Evolutionary conservation across 2,888 invertebrate species (phyloP), one percentile per base, ranked within the genome.

Genomic region (Drymonia ruficornis): DNA sequence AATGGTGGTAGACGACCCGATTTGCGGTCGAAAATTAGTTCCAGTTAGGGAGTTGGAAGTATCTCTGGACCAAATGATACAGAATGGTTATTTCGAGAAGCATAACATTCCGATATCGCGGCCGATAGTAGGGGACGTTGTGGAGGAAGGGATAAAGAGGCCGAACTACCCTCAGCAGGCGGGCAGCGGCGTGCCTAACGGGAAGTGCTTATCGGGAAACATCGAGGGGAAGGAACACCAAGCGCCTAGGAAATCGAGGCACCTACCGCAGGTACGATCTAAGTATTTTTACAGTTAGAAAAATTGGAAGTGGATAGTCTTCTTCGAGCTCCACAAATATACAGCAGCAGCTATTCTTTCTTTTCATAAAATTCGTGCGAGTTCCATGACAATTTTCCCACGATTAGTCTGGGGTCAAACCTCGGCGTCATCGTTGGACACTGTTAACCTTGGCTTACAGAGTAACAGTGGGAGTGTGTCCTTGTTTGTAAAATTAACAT

Each of bases 61-160:
- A 0, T 93, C 93, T 0, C 73, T 93, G 38, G 92, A 91, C 62
- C 93, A 93, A 59, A 93, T 93, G 87, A 92, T 91, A 62, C 91
- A 93, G 55, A 93, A 92, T 50, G 92, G 91, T 13, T 92, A 92
- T 71, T 91, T 93, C 53, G 92, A 91, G 70, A 93, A 90, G 70
- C 90, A 91, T 48, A 92, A 91, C 50, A 91, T 91, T 51, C 91
- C 88, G 36, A 91, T 90, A 75, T 75, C 81, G 45, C 74, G 77
- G 63, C 84, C 87, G 34, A 70, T 84, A 61, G 79, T 73, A 56
- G 72, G 70, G 53, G 71, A 63, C 15, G 70, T 12, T 28, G 45
- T 50, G 50, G 72, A 70, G 65, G 85, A 84, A 70, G 85, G 85
- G 74, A 76, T 80, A 71, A 75, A 73, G 54, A 64, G 65, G 50